phyloP scores from a whole-genome alignment of 2,888 invertebrate genomes.

The Drosophila fungiperda region DNA sequence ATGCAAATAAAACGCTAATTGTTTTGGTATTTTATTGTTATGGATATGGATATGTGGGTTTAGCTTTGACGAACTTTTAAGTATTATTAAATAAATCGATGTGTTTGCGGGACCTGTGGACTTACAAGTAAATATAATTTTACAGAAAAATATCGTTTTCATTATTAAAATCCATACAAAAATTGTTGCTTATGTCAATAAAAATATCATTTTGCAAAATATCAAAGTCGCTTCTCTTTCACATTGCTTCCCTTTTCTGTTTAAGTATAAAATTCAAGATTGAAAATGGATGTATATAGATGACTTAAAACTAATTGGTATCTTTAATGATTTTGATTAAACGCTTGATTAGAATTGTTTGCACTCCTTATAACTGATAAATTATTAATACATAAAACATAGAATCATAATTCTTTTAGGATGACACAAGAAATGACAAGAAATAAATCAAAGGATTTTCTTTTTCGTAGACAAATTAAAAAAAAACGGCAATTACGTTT shows the following conservation, averaged over 20 bases:
- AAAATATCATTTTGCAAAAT: slow-evolving; percentile 40
- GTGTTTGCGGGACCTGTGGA: background rate
- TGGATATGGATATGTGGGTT: slow-evolving; percentile 24
- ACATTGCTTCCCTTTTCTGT: background rate
- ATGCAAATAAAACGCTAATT: slow-evolving; percentile 35
- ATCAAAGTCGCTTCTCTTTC: slow-evolving; percentile 16
- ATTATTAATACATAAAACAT: slow-evolving; percentile 60
- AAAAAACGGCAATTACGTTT: slow-evolving; percentile 10
- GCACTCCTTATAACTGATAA: slow-evolving; percentile 47
- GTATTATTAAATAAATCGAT: slow-evolving; percentile 1
- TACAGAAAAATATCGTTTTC: slow-evolving; percentile 21
- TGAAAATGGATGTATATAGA: slow-evolving; percentile 18
- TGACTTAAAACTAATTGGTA: slow-evolving; percentile 48
- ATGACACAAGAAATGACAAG: slow-evolving; percentile 74
- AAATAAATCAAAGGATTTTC: slow-evolving; percentile 25
- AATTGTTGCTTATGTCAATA: slow-evolving; percentile 26
- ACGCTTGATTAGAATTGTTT: slow-evolving; percentile 74
- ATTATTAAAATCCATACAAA: slow-evolving; percentile 38
- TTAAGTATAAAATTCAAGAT: slow-evolving; percentile 12
- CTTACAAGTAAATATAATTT: slow-evolving; percentile 4
- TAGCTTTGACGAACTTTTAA: slow-evolving; percentile 3
- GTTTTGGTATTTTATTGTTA: slow-evolving; percentile 48
- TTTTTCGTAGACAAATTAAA: slow-evolving; percentile 24
- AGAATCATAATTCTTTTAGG: slow-evolving; percentile 45
- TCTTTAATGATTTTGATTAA: slow-evolving; percentile 62